Evolutionary conservation across 2,888 invertebrate genomes (phyloP), one percentile per base, ranked within the genome.

Genomic region (Drosophila nr. fundita): DNA sequence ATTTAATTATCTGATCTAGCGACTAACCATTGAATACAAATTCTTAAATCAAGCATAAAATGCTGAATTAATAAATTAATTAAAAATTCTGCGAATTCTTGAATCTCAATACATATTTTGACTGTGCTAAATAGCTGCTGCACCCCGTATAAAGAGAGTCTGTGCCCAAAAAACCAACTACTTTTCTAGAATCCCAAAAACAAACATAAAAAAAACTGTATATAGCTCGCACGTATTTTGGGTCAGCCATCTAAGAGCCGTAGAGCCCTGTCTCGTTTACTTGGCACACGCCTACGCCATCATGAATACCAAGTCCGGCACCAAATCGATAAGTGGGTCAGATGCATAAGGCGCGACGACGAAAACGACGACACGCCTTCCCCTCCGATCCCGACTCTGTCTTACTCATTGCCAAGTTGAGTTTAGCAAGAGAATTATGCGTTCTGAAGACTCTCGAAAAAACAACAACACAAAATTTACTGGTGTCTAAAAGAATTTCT

Each of bases 321-420:
- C 84, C 73, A 73, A 78, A 84, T 61, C 66, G 40, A 69, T 65
- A 86, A 83, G 84, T 88, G 61, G 90, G 88, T 88, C 88, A 88
- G 83, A 82, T 88, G 90, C 90, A 88, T 89, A 87, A 89, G 85
- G 86, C 71, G 87, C 84, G 83, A 86, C 89, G 80, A 61, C 69
- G 48, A 63, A 53, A 45, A 15, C 45, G 24, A n/a, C 76, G 57
- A 58, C 66, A 68, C 67, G 78, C 60, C 36, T 60, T 42, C 24
- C 62, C 42, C 54, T 52, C 29, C 18, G 29, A 18, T 49, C 18
- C 48, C 7, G 58, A 27, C 42, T 24, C 4, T 32, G 49, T 55
- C 42, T 18, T n/a, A 34, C 27, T 58, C 15, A 27, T 36, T 61
- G 66, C 55, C 18, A 54, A 34, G 21, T 53, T 24, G 32, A 38